Evolutionary conservation across 2,797 vertebrate genomes (phyloP).

Genomic region (Chrosomus eos): DNA sequence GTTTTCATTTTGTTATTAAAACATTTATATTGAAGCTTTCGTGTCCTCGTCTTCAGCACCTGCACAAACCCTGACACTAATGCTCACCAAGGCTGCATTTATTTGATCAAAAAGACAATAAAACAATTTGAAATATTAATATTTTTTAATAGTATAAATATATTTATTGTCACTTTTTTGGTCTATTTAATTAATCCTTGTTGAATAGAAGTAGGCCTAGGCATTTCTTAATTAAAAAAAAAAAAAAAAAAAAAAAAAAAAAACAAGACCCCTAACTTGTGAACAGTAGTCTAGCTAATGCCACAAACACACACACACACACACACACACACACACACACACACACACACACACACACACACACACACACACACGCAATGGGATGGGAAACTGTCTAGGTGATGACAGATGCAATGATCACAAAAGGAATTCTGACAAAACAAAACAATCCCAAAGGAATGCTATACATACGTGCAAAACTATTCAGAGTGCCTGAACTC

Average conservation of each 20-base stretch:
- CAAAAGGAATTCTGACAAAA: background rate
- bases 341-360: background rate
- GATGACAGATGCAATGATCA: conserved; percentile 12
- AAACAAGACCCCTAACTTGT: background rate
- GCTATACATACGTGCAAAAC: background rate
- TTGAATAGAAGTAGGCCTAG: background rate
- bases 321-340: too few relatives aligned
- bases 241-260: background rate
- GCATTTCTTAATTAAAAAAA: background rate
- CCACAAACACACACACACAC: background rate
- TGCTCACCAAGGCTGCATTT: background rate
- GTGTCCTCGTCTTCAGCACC: too few relatives aligned
- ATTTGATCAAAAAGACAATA: background rate
- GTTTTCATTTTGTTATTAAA: too few relatives aligned
- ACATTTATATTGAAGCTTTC: too few relatives aligned
- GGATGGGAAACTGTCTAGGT: background rate
- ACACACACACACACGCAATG: background rate
- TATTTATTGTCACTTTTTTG: background rate
- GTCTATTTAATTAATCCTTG: background rate
- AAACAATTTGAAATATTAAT: background rate
- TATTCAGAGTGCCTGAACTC: background rate
- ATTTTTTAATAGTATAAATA: background rate
- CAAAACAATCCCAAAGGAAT: background rate
- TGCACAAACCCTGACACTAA: too few relatives aligned
- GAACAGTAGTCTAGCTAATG: background rate